Percentiles rank a stretch among this genome's conserved stretches.
Conservation (phyloP, 2,113 vertebrate species). For the Cricetomys ansorgei region DNA sequence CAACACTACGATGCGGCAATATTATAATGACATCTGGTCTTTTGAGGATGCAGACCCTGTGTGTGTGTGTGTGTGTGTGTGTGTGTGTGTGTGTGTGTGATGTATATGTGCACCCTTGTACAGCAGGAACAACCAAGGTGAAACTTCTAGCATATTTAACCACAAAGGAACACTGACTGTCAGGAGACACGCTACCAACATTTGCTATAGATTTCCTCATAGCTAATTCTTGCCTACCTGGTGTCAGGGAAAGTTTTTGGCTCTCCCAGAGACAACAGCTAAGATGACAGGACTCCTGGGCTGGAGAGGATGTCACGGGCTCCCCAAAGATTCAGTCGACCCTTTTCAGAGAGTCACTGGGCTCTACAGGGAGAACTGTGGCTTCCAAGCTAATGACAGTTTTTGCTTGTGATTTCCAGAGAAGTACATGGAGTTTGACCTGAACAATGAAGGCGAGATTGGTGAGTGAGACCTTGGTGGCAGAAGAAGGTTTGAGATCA, state of each 20-base stretch:
- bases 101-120: background rate
- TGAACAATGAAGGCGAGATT: constrained; percentile 98
- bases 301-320: background rate
- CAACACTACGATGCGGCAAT: background rate
- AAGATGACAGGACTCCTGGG: background rate
- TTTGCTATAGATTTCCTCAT: background rate
- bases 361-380: background rate
- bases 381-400: constrained; percentile 5
- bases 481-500: background rate
- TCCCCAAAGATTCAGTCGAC: background rate
- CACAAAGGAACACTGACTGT: background rate
- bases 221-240: background rate
- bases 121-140: background rate
- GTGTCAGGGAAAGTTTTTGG: background rate
- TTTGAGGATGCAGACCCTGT: background rate
- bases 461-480: constrained; percentile 90
- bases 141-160: background rate
- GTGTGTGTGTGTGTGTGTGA: background rate
- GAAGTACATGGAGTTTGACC: constrained; percentile 98
- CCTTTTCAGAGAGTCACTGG: background rate
- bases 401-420: constrained; percentile 89
- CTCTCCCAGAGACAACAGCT: background rate
- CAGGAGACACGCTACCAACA: background rate
- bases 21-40: background rate
- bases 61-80: background rate